A percentile compares a stretch with the other conserved stretches of the same genome.
Evolutionary conservation across 2,888 invertebrate species (phyloP).

Genomic region (Thymelicus acteon): DNA sequence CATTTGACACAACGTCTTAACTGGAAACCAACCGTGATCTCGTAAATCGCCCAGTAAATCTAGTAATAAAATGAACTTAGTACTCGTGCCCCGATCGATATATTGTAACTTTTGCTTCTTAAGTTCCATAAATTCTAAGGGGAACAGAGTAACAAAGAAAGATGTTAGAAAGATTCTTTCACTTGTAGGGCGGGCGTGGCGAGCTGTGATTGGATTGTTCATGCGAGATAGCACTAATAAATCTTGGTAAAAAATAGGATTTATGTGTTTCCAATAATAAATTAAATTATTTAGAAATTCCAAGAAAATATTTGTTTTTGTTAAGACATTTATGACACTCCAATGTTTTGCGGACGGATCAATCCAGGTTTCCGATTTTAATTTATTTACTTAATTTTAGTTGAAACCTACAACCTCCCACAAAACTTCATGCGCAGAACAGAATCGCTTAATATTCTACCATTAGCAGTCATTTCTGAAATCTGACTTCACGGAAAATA

Average conservation of each 20-base stretch:
- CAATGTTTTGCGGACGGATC: no score
- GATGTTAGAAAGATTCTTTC: slow-evolving; percentile 54
- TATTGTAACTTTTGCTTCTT: slow-evolving; percentile 10
- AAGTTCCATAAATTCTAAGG: slow-evolving; percentile 14
- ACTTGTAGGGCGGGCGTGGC: slow-evolving; percentile 48
- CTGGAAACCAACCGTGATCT: background rate
- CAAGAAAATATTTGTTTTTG: background rate
- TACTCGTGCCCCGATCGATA: background rate
- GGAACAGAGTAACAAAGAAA: slow-evolving; percentile 38
- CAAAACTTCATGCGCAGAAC: no score
- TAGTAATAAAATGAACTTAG: slow-evolving; percentile 7
- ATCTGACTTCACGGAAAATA: no score
- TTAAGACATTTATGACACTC: background rate
- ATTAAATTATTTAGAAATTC: background rate
- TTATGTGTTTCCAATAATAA: background rate
- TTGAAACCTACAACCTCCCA: no score
- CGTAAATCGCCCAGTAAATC: background rate
- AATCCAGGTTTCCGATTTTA: no score
- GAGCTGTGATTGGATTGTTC: slow-evolving; percentile 50
- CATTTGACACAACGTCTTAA: background rate
- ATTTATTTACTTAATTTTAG: no score
- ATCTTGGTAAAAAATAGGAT: background rate
- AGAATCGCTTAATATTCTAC: no score
- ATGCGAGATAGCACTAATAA: slow-evolving; percentile 6
- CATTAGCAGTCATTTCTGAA: no score